Conservation (phyloP, 64 coral and sea anemone genomes). For the Porites lutea region DNA sequence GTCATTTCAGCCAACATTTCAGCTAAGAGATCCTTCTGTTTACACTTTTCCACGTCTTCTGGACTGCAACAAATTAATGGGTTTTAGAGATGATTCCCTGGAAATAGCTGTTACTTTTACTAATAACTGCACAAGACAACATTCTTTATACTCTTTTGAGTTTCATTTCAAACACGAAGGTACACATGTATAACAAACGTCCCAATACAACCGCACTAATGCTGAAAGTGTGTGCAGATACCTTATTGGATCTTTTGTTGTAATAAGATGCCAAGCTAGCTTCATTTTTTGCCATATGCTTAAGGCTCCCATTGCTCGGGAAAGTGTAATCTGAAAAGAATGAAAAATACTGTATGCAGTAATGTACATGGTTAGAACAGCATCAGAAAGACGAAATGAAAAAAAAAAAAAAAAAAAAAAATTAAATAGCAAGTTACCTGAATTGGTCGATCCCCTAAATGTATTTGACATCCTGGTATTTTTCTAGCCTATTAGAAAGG, state of each 20-base stretch:
- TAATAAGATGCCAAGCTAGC: conserved; percentile 87
- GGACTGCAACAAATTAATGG: conserved; percentile 43
- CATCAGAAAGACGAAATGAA: neutral
- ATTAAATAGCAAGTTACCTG: conserved; percentile 54
- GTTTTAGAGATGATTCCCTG: too few species aligned
- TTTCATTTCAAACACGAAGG: too few species aligned
- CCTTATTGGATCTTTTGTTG: conserved; percentile 94
- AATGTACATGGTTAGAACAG: neutral
- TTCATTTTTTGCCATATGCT: conserved; percentile 96
- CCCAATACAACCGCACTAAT: too few species aligned
- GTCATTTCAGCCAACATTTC: conserved; percentile 99
- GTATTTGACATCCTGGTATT: conserved; percentile 87
- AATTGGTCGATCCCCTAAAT: conserved; percentile 96
- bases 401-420: neutral
- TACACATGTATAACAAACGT: too few species aligned
- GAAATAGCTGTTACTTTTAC: too few species aligned
- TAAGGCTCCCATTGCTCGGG: conserved; percentile 88
- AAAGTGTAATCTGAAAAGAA: conserved; percentile 78
- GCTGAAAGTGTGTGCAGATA: neutral
- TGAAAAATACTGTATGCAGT: neutral
- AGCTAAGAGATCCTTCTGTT: conserved; percentile 98
- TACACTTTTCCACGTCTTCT: conserved; percentile 98
- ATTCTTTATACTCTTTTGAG: too few species aligned
- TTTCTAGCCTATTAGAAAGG: conserved; percentile 82
- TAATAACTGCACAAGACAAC: too few species aligned